These are phyloP conservation scores for Naja naja DNA, from an alignment of 2,113 vertebrate genomes.

Conservation along the genomic window DNA sequence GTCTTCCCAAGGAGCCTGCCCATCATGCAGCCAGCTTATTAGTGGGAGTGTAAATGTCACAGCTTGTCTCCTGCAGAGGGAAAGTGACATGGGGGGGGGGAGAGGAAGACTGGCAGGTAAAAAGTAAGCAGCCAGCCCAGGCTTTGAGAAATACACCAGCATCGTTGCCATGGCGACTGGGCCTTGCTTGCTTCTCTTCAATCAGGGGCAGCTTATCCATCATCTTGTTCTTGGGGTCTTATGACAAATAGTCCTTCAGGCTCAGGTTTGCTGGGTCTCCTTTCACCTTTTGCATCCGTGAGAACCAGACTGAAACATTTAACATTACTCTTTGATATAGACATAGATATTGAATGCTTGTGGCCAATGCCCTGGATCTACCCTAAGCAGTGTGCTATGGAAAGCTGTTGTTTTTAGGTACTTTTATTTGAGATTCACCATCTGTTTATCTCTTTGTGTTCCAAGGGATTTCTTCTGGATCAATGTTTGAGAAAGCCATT, in stretches of 20 bases:
- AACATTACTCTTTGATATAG: not conserved
- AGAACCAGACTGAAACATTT: not conserved
- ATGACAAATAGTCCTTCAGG: slow-evolving; percentile 13
- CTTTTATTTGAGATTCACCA: not conserved
- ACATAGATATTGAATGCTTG: not conserved
- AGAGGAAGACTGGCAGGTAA: slow-evolving; percentile 67
- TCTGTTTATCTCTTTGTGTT: too few relatives aligned
- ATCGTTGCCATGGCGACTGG: slow-evolving; percentile 64
- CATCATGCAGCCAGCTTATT: slow-evolving; percentile 65
- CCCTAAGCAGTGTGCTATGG: not conserved
- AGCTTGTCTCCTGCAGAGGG: slow-evolving; percentile 49
- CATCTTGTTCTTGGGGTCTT: slow-evolving; percentile 21
- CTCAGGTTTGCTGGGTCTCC: not conserved
- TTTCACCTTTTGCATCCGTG: not conserved
- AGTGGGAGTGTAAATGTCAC: slow-evolving; percentile 74
- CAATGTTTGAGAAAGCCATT: not conserved
- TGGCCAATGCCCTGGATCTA: not conserved
- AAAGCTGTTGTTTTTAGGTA: not conserved
- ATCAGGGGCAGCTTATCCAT: not conserved
- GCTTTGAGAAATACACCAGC: slow-evolving; percentile 48
- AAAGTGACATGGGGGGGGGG: slow-evolving; percentile 43
- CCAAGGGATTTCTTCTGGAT: not conserved
- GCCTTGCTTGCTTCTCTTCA: slow-evolving; percentile 51
- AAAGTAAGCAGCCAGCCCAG: slow-evolving; percentile 58
- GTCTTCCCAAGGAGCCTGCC: slow-evolving; percentile 55